Base-by-base conservation (phyloP, 1,140 invertebrate species). In the Panulirus ornatus region DNA sequence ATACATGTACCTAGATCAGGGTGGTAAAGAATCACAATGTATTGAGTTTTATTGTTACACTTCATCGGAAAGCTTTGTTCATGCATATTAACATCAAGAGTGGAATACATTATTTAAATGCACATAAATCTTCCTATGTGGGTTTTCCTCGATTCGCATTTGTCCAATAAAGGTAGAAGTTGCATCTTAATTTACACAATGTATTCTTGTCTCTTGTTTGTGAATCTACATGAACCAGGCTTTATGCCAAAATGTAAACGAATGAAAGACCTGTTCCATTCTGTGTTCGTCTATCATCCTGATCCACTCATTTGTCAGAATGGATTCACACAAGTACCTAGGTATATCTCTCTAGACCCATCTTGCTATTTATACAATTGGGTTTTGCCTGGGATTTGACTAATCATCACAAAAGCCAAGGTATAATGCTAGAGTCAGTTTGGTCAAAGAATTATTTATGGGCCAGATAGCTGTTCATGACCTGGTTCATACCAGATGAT, bases 391-490 rank as follows among this genome's bases (percentile, higher is more conserved):
- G 81, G 58, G 38, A 54, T 14, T 58, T 83, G 63, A 83, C 54
- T 83, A 40, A 66, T 66, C n/a, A 30, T 83, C 58, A 70, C 51
- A 83, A 83, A 83, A 83, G 54, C 81, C 81, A 83, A 70, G 58
- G 81, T 83, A 63, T 58, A 42, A 1, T 54, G 70, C 83, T 73
- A 44, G 70, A 81, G 73, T 75, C 42, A 40, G 70, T 27, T 47
- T 78, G 22, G 38, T 76, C 22, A 42, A 47, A 42, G 73, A 42
- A 47, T 76, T 40, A n/a, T 40, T 42, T 27, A 42, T 40, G 38
- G 73, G 38, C 38, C 42, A 38, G 38, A 40, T 76, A 6, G 36
- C 34, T 75, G 71, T 16, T 38, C 14, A 2, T 40, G 71, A 40
- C n/a, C 36, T 75, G 71, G 58, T 27, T 11, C 58, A 0, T 30